Conservation (phyloP, 2,888 invertebrate species). For the Gymnoscelis rufifasciata region DNA sequence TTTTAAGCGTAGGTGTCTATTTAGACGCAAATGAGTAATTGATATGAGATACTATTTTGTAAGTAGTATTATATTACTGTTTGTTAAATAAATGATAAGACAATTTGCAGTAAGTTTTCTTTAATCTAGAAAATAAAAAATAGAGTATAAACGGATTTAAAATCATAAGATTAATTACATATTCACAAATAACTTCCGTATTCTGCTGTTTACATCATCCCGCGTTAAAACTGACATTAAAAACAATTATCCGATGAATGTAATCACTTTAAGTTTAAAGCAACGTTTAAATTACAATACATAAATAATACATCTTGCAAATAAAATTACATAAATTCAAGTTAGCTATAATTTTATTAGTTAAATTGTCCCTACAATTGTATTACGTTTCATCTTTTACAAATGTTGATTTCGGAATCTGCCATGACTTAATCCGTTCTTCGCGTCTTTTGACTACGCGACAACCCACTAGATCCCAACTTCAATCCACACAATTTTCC, state of each 20-base stretch:
- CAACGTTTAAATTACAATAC: slow-evolving; percentile 77
- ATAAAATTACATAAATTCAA: slow-evolving; percentile 76
- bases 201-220: slow-evolving; percentile 62
- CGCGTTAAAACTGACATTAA: slow-evolving; percentile 65
- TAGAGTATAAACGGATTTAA: slow-evolving; percentile 78
- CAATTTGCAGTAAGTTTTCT: slow-evolving; percentile 71
- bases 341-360: slow-evolving; percentile 72
- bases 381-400: slow-evolving; percentile 46
- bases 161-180: slow-evolving; percentile 80
- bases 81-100: slow-evolving; percentile 22
- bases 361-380: slow-evolving; percentile 70
- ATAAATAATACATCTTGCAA: slow-evolving; percentile 78
- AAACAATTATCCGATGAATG: slow-evolving; percentile 70
- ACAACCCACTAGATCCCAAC: slow-evolving; percentile 33
- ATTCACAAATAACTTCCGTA: slow-evolving; percentile 76
- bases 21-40: no score
- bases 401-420: slow-evolving; percentile 32
- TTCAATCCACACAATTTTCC: slow-evolving; percentile 41
- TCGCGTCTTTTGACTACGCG: slow-evolving; percentile 54
- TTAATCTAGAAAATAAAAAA: slow-evolving; percentile 80
- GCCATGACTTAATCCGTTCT: slow-evolving; percentile 14
- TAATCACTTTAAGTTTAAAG: slow-evolving; percentile 67
- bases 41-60: no score
- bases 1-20: no score
- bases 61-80: not conserved